Base-by-base conservation (phyloP, 2,888 invertebrate species). In the Xiphydria camelus region DNA sequence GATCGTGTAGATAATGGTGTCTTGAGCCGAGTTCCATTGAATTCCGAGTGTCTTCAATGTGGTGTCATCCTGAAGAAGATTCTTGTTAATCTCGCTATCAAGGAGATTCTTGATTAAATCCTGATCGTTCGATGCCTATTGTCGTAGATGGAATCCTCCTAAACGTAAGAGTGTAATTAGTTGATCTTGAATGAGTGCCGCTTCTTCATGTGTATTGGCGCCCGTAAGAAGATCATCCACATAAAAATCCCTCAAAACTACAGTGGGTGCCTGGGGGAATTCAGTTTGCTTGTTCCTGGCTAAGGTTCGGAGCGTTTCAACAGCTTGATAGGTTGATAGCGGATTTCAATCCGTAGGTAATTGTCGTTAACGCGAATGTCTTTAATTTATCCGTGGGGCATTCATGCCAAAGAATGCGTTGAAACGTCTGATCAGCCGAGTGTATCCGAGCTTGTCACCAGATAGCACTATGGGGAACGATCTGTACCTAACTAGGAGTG, bases 401-500 rank as follows among this genome's bases (percentile, higher is more conserved):
- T n/a, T 23, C 23, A 7, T n/a, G 23, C 23, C 23, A 23, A 6
- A 23, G n/a, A n/a, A 23, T 23, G 23, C 23, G 23, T 23, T 23
- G 23, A 23, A 7, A 23, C n/a, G 23, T 23, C 7, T 12, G 34
- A 10, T 39, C n/a, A 15, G n/a, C 9, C 9, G 2, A 4, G n/a
- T 2, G 33, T 34, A 38, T 4, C 17, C 3, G 15, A 34, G 53
- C 36, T 32, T 55, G 55, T 56, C 53, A 3, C 45, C 49, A 7
- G 21, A 37, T 7, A 56, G 21, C 6, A 47, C 52, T 34, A 25
- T 38, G 9, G 29, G 10, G 36, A 55, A 34, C 20, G 34, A 14
- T 21, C 57, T 14, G 40, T 57, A 59, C 38, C 51, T 32, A 6
- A 54, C 23, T 10, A 59, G 21, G 26, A 59, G 53, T 4, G 46